Evolutionary conservation across 2,797 vertebrate species (phyloP).

Genomic region (Thunnus albacares): DNA sequence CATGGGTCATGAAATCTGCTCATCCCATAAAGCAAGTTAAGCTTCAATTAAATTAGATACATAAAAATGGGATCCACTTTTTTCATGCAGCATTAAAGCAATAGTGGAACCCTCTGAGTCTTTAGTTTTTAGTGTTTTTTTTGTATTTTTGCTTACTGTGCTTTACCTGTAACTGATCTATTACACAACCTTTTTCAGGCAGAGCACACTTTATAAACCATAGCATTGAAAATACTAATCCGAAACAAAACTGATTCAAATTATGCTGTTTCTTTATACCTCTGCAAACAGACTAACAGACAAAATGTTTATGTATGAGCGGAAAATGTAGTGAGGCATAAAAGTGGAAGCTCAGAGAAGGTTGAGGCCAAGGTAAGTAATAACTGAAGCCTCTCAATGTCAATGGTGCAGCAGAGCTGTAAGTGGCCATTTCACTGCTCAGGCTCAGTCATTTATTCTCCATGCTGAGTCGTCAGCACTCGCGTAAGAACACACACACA

Average conservation of each 20-base stretch:
- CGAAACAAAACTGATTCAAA: conserved; percentile 1
- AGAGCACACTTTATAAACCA: neutral
- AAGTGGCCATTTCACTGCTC: conserved; percentile 46
- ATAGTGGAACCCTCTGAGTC: neutral
- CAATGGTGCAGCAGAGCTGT: conserved; percentile 34
- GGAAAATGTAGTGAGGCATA: neutral
- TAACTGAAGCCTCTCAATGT: conserved; percentile 40
- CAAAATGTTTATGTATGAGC: conserved; percentile 12
- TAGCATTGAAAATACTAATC: neutral
- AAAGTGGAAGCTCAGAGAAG: conserved; percentile 23
- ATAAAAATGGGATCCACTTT: conserved; percentile 65
- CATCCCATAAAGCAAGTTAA: conserved; percentile 69
- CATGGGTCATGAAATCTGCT: conserved; percentile 71
- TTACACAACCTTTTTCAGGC: neutral
- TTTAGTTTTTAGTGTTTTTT: conserved; percentile 8
- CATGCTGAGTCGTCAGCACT: neutral
- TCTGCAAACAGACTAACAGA: neutral
- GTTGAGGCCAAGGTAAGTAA: conserved; percentile 49
- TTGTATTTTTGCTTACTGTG: conserved; percentile 16
- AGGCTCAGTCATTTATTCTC: conserved; percentile 29
- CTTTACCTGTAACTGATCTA: conserved; percentile 1
- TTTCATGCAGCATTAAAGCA: conserved; percentile 47
- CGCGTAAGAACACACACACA: neutral
- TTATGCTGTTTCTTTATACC: neutral
- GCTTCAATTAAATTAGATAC: conserved; percentile 73